Conservation (phyloP, 53 echinoderm and acorn worm species). For the Paracentrotus lividus region DNA sequence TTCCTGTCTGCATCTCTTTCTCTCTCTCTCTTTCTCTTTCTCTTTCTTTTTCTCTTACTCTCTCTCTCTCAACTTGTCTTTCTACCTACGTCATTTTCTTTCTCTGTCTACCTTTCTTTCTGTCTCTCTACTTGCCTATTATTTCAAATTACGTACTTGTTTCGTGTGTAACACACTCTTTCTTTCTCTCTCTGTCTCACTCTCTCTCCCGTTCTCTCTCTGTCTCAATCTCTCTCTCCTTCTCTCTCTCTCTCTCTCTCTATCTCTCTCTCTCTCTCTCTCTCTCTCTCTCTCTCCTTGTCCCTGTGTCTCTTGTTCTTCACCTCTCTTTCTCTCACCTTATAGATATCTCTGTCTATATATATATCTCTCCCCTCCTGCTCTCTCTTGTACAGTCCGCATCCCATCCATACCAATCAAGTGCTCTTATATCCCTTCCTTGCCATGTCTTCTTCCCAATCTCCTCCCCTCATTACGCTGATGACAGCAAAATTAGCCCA, state of each 20-base stretch:
- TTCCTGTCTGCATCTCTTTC: too few relatives aligned
- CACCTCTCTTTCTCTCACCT: not conserved
- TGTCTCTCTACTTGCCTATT: not conserved
- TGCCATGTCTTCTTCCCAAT: not conserved
- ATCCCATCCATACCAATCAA: not conserved
- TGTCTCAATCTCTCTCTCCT: not conserved
- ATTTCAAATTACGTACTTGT: too few relatives aligned
- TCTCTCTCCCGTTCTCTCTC: not conserved
- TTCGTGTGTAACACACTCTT: too few relatives aligned
- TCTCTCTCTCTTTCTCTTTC: not conserved
- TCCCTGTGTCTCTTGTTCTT: not conserved
- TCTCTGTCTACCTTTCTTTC: not conserved
- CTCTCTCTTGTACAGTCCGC: slow-evolving; percentile 2
- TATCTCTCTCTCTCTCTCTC: not conserved
- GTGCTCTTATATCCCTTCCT: not conserved
- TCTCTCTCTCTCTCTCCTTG: not conserved
- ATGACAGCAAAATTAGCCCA: slow-evolving; percentile 62
- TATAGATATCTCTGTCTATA: too few relatives aligned
- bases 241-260: not conserved
- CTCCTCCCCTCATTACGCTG: slow-evolving; percentile 63
- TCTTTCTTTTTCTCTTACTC: not conserved
- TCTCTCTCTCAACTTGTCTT: not conserved
- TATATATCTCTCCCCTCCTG: not conserved
- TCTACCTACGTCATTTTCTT: not conserved
- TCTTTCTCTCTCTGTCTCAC: not conserved